These are phyloP conservation scores for Xerus rutilus DNA, from an alignment of 2,797 vertebrate genomes.

Conservation along the genomic window DNA sequence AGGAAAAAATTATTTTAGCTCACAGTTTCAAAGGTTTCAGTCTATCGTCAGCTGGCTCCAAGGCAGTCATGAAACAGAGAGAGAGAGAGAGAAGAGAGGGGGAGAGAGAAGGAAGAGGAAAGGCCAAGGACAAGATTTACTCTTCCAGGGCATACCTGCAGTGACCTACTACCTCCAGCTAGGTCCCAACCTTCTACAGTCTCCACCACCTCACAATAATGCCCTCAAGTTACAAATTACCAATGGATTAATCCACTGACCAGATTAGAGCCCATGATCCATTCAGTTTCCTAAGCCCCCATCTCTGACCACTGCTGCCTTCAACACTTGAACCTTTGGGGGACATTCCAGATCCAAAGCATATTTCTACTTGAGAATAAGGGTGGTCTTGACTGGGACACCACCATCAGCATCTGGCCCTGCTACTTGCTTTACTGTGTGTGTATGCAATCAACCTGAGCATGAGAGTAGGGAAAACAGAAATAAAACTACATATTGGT, in stretches of 20 bases:
- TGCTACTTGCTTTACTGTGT: background rate
- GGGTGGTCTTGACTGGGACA: background rate
- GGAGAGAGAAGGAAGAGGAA: no score
- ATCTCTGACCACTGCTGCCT: background rate
- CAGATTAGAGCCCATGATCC: background rate
- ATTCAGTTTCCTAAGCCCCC: background rate
- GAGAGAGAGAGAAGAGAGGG: no score
- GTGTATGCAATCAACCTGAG: background rate
- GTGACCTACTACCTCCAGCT: background rate
- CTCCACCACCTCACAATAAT: background rate
- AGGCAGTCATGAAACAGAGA: no score
- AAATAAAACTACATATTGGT: background rate
- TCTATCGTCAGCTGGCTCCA: no score
- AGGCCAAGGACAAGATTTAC: no score
- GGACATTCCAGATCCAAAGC: no score
- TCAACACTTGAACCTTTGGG: background rate
- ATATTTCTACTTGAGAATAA: conserved; percentile 18
- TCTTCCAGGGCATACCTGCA: background rate
- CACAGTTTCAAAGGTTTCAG: no score
- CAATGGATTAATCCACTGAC: background rate
- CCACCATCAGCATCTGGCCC: background rate
- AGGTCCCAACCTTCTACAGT: background rate
- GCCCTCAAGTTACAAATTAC: background rate
- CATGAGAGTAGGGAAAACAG: background rate
- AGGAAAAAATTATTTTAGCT: no score